Conservation (phyloP, 2,797 vertebrate species). For the Pseudochirops corinnae region DNA sequence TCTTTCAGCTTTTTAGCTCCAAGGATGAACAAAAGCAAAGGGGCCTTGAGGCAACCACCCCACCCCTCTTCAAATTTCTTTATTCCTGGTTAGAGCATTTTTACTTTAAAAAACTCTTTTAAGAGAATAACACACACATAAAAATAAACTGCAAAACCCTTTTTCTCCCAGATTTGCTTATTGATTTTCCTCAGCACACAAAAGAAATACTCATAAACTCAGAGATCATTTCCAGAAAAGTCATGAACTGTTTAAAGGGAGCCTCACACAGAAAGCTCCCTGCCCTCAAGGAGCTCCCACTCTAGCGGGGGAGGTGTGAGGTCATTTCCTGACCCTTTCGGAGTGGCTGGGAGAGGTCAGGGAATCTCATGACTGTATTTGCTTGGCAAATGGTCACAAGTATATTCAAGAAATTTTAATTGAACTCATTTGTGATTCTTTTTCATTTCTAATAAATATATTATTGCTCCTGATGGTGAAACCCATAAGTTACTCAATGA, state of each 20-base stretch:
- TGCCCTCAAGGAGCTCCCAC: too few species aligned
- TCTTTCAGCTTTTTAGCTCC: slow-evolving; percentile 10
- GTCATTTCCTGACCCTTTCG: not conserved
- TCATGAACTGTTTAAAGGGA: not conserved
- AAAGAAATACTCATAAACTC: slow-evolving; percentile 32
- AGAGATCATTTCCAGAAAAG: slow-evolving; percentile 34
- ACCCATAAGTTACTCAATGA: not conserved
- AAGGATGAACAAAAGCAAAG: slow-evolving; percentile 7
- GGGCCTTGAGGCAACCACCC: not conserved
- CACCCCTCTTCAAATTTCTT: slow-evolving; percentile 35
- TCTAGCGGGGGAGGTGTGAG: too few species aligned
- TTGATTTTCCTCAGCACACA: not conserved
- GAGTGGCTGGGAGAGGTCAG: not conserved
- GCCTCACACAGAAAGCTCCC: not conserved
- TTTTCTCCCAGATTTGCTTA: not conserved
- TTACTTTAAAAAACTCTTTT: not conserved
- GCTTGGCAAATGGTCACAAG: not conserved
- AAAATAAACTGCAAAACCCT: not conserved
- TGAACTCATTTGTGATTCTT: not conserved
- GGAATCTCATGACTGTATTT: not conserved
- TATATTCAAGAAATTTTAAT: not conserved
- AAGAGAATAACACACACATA: not conserved
- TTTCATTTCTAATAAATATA: not conserved
- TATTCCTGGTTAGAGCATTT: slow-evolving; percentile 34
- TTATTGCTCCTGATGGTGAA: not conserved